These are phyloP conservation scores for Eubasilissa splendida DNA, from an alignment of 2,888 invertebrate species.

Conservation along the genomic window DNA sequence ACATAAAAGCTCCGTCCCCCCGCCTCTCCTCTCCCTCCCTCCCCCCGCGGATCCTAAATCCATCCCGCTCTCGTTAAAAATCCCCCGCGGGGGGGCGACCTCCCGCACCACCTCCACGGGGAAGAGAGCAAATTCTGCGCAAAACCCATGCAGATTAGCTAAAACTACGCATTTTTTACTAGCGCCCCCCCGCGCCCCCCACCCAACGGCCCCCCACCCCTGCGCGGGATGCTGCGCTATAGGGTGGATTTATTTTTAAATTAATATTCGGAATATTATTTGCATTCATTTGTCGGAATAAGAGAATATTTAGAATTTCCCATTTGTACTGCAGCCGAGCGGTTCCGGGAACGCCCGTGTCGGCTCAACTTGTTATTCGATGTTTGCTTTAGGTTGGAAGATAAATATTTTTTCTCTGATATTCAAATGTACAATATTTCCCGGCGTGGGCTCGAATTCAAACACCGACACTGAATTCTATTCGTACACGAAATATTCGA, in stretches of 20 bases:
- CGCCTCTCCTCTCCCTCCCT: constrained; percentile 61
- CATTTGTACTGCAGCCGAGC: constrained; percentile 17
- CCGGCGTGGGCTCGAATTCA: too few species aligned
- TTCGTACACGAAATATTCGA: too few species aligned
- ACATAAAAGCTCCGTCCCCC: constrained; percentile 64
- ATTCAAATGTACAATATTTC: too few species aligned
- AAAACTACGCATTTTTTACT: constrained; percentile 80
- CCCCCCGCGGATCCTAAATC: constrained; percentile 60
- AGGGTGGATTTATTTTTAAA: constrained; percentile 58
- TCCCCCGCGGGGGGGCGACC: constrained; percentile 59
- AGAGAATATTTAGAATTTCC: constrained; percentile 40
- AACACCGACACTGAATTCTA: too few species aligned
- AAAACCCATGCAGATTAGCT: constrained; percentile 75
- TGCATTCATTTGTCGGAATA: constrained; percentile 56
- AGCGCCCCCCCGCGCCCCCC: constrained; percentile 62
- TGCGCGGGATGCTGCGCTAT: constrained; percentile 56
- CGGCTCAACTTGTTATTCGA: not conserved
- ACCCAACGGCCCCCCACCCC: constrained; percentile 45
- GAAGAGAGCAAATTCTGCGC: constrained; percentile 60
- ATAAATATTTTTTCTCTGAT: too few species aligned
- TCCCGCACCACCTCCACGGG: constrained; percentile 61
- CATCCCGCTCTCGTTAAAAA: constrained; percentile 63
- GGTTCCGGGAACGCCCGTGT: not conserved
- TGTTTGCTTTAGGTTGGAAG: not conserved
- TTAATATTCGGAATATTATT: constrained; percentile 58